Percentiles rank a stretch among this genome's conserved stretches.
Evolutionary conservation across 2,797 vertebrate genomes (phyloP).

Genomic region (Brachymystax lenok): DNA sequence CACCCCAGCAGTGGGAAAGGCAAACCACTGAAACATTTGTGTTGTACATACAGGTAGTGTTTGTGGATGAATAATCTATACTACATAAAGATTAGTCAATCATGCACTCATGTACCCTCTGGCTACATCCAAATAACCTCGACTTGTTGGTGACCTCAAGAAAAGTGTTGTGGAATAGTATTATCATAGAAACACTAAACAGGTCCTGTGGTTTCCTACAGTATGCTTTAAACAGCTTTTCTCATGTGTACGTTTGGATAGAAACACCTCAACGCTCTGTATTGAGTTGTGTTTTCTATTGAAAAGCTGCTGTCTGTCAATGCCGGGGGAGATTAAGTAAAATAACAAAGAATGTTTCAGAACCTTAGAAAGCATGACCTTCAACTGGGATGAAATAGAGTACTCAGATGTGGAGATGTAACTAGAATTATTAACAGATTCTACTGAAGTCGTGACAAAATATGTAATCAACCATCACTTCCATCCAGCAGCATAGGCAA

Average conservation of each 20-base stretch:
- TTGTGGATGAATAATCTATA: slow-evolving; percentile 21
- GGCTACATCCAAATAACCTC: slow-evolving; percentile 17
- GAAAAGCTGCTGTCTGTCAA: slow-evolving; percentile 24
- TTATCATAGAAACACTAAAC: too few species aligned
- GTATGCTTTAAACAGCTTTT: neutral
- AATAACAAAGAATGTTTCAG: slow-evolving; percentile 25
- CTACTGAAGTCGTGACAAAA: slow-evolving; percentile 4
- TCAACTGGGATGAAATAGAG: slow-evolving; percentile 23
- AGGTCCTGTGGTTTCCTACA: too few species aligned
- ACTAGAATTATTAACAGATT: slow-evolving; percentile 16
- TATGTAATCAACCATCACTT: slow-evolving; percentile 8
- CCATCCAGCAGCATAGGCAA: neutral
- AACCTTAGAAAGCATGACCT: slow-evolving; percentile 36
- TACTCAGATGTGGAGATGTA: slow-evolving; percentile 16
- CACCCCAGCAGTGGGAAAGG: neutral
- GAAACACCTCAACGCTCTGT: neutral
- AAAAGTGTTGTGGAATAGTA: too few species aligned
- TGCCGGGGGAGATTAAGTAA: slow-evolving; percentile 30
- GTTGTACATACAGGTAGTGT: neutral
- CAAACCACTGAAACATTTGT: slow-evolving; percentile 11
- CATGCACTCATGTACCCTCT: slow-evolving; percentile 15
- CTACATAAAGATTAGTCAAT: slow-evolving; percentile 34
- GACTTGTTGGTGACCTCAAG: slow-evolving; percentile 9
- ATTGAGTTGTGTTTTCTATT: neutral
- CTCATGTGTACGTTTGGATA: neutral